phyloP scores from a whole-genome alignment of 2,113 vertebrate species.

The Paramisgurnus dabryanus region DNA sequence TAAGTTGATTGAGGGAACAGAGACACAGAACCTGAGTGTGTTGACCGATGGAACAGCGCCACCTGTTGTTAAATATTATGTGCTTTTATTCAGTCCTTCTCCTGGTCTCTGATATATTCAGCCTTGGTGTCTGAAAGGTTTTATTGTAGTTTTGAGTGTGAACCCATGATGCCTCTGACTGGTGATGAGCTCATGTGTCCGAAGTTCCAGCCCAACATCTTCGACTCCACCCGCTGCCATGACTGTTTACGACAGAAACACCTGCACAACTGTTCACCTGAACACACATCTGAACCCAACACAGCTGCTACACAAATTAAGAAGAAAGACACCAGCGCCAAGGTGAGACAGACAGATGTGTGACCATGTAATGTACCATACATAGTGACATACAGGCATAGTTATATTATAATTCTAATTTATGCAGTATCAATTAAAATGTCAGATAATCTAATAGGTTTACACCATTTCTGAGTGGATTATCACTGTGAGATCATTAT shows the following conservation, averaged over 20 bases:
- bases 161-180: constrained; percentile 72
- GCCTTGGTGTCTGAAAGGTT: no score
- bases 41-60: no score
- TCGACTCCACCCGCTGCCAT: constrained; percentile 82
- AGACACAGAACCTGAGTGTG: no score
- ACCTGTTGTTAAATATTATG: no score
- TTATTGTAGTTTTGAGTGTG: constrained; percentile 39
- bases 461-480: no score
- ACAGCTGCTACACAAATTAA: constrained; percentile 48
- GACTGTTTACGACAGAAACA: constrained; percentile 78
- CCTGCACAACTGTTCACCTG: constrained; percentile 63
- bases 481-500: background rate
- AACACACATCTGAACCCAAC: constrained; percentile 27
- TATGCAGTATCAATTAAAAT: background rate
- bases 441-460: background rate
- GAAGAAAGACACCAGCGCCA: constrained; percentile 67
- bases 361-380: constrained; percentile 11
- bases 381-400: no score
- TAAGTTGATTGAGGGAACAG: no score
- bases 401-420: background rate
- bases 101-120: no score
- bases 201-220: constrained; percentile 81
- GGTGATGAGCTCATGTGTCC: constrained; percentile 70
- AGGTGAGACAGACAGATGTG: constrained; percentile 61
- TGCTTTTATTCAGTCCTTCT: no score